These are phyloP conservation scores for Chitala chitala DNA, from an alignment of 2,113 vertebrate species.

Conservation along the genomic window DNA sequence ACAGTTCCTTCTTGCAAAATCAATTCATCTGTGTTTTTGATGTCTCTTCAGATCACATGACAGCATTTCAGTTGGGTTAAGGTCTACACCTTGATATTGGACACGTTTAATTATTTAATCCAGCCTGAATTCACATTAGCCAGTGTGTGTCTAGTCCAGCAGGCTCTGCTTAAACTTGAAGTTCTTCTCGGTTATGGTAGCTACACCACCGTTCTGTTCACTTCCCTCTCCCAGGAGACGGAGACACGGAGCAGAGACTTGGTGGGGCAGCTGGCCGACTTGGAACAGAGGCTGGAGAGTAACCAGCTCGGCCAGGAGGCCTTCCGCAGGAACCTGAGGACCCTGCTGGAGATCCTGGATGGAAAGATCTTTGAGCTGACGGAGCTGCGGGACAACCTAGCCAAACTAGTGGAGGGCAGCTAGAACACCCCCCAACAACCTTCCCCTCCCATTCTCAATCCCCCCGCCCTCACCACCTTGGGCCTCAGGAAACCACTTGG, in stretches of 20 bases:
- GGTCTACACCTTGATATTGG: too few species aligned
- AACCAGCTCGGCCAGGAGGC: constrained; percentile 94
- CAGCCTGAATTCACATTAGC: too few species aligned
- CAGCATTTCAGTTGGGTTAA: too few species aligned
- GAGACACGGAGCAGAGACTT: constrained; percentile 88
- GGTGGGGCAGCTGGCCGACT: constrained; percentile 84
- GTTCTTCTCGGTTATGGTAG: too few species aligned
- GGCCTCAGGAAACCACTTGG: neutral
- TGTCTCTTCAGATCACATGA: too few species aligned
- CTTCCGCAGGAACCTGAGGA: constrained; percentile 96
- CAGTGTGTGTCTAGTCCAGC: too few species aligned
- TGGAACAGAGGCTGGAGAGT: constrained; percentile 92
- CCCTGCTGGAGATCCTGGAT: constrained; percentile 94
- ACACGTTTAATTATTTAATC: too few species aligned
- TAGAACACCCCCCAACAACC: constrained; percentile 61
- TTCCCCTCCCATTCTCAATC: neutral
- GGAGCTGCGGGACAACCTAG: constrained; percentile 91
- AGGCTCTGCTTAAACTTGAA: too few species aligned
- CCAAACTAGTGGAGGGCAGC: constrained; percentile 92
- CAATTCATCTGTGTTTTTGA: too few species aligned
- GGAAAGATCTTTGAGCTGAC: constrained; percentile 99
- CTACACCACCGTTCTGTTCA: constrained; percentile 22
- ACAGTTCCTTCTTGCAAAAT: too few species aligned
- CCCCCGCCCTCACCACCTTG: constrained; percentile 17
- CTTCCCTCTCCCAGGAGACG: constrained; percentile 77